Evolutionary conservation across 2,113 vertebrate genomes (phyloP).

Genomic region (Daubentonia madagascariensis): DNA sequence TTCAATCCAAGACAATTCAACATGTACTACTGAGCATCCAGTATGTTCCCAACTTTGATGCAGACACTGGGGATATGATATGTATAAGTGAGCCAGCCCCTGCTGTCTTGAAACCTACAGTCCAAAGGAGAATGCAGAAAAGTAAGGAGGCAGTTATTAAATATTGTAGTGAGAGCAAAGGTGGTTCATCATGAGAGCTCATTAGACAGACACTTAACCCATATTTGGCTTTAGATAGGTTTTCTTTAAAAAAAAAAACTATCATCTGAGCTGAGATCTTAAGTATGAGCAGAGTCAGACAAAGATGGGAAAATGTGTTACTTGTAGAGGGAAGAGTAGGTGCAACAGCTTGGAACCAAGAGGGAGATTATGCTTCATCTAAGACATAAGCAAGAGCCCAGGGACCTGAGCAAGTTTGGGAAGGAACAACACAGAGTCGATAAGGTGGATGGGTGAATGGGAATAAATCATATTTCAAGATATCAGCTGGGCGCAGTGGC

Average conservation of each 20-base stretch:
- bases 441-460: not conserved
- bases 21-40: not conserved
- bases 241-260: not conserved
- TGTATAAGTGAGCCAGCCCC: not conserved
- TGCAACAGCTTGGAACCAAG: not conserved
- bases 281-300: not conserved
- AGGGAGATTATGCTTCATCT: not conserved
- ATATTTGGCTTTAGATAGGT: not conserved
- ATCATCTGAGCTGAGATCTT: not conserved
- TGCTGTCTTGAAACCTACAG: not conserved
- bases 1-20: not conserved
- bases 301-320: not conserved
- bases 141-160: not conserved
- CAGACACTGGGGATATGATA: too few species aligned
- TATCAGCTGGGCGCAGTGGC: too few species aligned
- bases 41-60: not conserved
- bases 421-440: not conserved
- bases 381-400: not conserved
- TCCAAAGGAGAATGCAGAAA: not conserved
- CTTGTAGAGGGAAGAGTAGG: not conserved
- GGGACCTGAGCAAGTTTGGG: not conserved
- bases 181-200: not conserved
- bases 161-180: not conserved
- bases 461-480: not conserved
- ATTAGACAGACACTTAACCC: not conserved